Percentiles rank a stretch among this genome's conserved stretches.
These are phyloP conservation scores for Phengaris arion DNA, from an alignment of 2,888 invertebrate genomes.

Conservation along the genomic window DNA sequence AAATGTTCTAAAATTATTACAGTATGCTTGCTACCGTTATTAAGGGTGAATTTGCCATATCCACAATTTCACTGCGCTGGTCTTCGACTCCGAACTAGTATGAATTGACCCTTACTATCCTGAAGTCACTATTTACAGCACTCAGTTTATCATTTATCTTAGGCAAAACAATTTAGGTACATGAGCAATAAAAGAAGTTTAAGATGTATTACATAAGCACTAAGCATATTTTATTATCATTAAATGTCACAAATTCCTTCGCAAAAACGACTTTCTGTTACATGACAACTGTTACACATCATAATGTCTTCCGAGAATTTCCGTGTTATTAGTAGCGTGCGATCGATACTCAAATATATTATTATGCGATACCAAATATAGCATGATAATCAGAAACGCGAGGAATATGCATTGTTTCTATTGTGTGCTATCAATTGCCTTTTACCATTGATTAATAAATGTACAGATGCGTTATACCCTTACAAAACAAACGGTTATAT, in stretches of 20 bases:
- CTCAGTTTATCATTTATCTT: too few relatives aligned
- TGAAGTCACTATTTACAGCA: too few relatives aligned
- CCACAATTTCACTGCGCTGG: too few relatives aligned
- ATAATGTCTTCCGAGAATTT: constrained; percentile 17
- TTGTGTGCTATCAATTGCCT: constrained; percentile 34
- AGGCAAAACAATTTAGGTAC: too few relatives aligned
- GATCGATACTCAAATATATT: constrained; percentile 13
- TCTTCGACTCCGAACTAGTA: too few relatives aligned
- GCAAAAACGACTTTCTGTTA: constrained; percentile 6
- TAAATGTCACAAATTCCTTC: background rate
- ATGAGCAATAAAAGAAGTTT: background rate
- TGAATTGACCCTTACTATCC: too few relatives aligned
- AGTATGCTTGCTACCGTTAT: too few relatives aligned
- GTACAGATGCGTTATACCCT: constrained; percentile 1
- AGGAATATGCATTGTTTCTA: constrained; percentile 32
- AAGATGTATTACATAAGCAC: background rate
- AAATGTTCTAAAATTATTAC: too few relatives aligned
- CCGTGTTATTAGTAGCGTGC: constrained; percentile 18
- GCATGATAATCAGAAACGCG: background rate
- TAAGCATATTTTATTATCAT: background rate
- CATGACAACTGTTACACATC: background rate
- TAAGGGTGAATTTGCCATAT: too few relatives aligned
- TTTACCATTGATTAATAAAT: constrained; percentile 16
- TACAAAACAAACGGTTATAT: too few relatives aligned
- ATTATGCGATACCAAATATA: constrained; percentile 16